phyloP scores from a whole-genome alignment of 2,888 invertebrate species.

The Plusia festucae region DNA sequence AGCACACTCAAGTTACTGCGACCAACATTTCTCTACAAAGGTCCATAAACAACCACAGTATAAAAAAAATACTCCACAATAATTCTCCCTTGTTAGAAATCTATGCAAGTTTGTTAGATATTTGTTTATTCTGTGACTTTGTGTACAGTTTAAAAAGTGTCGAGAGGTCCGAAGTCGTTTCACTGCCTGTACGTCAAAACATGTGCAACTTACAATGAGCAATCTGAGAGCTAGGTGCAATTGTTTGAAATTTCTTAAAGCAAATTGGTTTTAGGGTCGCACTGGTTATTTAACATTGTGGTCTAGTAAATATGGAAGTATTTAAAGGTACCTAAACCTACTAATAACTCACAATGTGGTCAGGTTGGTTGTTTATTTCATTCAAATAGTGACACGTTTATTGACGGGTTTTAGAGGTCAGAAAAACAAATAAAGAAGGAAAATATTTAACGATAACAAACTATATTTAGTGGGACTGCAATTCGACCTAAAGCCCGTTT shows the following conservation, averaged over 20 bases:
- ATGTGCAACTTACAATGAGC: slow-evolving; percentile 57
- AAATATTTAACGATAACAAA: no score
- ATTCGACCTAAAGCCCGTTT: no score
- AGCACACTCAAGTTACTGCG: slow-evolving; percentile 61
- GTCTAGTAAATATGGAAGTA: not conserved
- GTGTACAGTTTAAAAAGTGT: slow-evolving; percentile 22
- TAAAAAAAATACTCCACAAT: slow-evolving; percentile 32
- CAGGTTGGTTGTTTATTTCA: no score
- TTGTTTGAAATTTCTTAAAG: slow-evolving; percentile 52
- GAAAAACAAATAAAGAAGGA: no score
- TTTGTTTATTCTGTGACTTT: slow-evolving; percentile 46
- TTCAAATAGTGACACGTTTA: no score
- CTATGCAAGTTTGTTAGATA: slow-evolving; percentile 7
- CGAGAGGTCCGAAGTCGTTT: slow-evolving; percentile 24
- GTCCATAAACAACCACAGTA: slow-evolving; percentile 59
- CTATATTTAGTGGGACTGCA: no score
- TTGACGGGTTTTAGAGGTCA: no score
- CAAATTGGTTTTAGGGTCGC: slow-evolving; percentile 44
- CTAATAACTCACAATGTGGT: no score
- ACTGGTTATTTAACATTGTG: slow-evolving; percentile 16
- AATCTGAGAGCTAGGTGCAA: slow-evolving; percentile 42
- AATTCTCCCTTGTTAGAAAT: slow-evolving; percentile 17
- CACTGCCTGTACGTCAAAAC: slow-evolving; percentile 55
- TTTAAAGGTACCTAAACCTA: not conserved
- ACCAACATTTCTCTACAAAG: slow-evolving; percentile 56